A percentile compares a stretch with the other conserved stretches of the same genome.
Conservation (phyloP, 1,140 invertebrate species). For the Zeugodacus cucurbitae region DNA sequence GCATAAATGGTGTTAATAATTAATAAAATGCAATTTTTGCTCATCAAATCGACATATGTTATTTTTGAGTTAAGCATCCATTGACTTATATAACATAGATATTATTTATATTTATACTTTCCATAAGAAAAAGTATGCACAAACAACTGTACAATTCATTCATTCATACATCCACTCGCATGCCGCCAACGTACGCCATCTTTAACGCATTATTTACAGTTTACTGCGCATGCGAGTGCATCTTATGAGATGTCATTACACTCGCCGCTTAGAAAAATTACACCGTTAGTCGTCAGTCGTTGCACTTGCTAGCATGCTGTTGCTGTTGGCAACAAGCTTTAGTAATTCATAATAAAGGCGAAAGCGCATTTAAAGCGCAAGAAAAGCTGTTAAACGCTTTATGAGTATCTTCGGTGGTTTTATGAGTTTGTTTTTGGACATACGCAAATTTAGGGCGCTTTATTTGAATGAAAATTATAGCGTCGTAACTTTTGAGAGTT, state of each 20-base stretch:
- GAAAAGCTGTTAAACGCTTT: not conserved
- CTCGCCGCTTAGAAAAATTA: not conserved
- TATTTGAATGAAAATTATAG: not conserved
- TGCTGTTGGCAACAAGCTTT: not conserved
- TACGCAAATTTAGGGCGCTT: not conserved
- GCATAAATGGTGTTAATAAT: too few relatives aligned
- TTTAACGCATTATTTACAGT: constrained; percentile 30
- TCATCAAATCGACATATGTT: too few relatives aligned
- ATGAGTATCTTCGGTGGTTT: not conserved
- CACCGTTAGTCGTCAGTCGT: not conserved
- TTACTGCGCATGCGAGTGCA: not conserved
- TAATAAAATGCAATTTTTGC: too few relatives aligned
- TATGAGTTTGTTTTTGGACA: not conserved
- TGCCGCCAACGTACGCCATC: not conserved
- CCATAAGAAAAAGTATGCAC: not conserved
- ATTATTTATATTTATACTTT: not conserved
- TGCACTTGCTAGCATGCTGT: constrained; percentile 15
- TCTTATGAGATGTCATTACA: constrained; percentile 32
- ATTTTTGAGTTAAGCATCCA: too few relatives aligned
- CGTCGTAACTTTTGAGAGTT: not conserved
- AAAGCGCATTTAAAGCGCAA: not conserved
- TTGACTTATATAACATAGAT: too few relatives aligned
- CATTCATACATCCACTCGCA: not conserved
- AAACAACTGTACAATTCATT: not conserved
- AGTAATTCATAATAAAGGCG: not conserved